Evolutionary conservation across 2,888 invertebrate genomes (phyloP), one percentile per base, ranked within the genome.

Genomic region (Romanomermis culicivorax): DNA sequence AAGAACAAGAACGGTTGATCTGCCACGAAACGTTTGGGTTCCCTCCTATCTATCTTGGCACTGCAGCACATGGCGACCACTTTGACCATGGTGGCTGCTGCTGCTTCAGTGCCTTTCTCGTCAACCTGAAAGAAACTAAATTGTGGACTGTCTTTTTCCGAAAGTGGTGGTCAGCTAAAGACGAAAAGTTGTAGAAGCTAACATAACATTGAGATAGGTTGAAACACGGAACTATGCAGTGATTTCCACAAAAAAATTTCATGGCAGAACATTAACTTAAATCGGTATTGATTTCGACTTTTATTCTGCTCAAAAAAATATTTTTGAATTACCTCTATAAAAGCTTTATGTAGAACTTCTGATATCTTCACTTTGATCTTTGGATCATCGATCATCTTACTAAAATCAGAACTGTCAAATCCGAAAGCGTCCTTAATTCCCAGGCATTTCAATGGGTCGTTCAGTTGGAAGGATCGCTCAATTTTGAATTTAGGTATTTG

Each of bases 401-500:
- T 42, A 14, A 64, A 59, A 55, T 64, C 60, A 3, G 64, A 62
- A 1, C 42, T 4, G 3, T 56, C 50, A 2, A 43, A 42, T 4
- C 23, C 23, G 57, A 64, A 63, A 0, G 60, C 62, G 14, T 60
- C 54, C 26, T 42, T 36, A 25, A 64, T 58, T 45, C 64, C 64
- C 29, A 63, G 26, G 1, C 57, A 30, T 29, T 58, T 55, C 23
- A 64, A 58, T 4, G 54, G 52, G 3, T 58, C 54, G 24, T 60
- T 58, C 54, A 64, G 55, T 4, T 54, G 36, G 42, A 61, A 47
- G 24, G 55, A 55, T 1, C 57, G 56, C 43, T 64, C 62, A 48
- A 65, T 58, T 51, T 64, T 65, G 60, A 64, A 62, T 27, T 60
- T 60, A 26, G 64, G 64, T 53, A 64, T 52, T n/a, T 52, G 48